phyloP scores from a whole-genome alignment of 2,888 invertebrate genomes.

The Eurytoma californica region DNA sequence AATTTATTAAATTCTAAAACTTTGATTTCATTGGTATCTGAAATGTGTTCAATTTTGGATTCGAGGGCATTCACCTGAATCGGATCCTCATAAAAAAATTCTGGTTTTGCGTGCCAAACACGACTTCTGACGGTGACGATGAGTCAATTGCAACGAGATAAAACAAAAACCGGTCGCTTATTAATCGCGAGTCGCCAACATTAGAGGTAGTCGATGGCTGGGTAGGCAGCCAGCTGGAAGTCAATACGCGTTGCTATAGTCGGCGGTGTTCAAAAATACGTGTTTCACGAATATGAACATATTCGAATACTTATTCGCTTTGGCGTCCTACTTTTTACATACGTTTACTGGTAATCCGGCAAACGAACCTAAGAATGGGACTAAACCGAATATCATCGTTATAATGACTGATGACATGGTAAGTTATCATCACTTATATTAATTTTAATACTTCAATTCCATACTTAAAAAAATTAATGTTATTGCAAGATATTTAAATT shows the following conservation, averaged over 20 bases:
- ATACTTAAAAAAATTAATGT: background rate
- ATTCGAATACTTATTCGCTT: background rate
- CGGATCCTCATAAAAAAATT: background rate
- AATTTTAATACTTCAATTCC: background rate
- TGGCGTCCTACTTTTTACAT: background rate
- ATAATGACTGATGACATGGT: constrained; percentile 78
- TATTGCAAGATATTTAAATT: constrained; percentile 2
- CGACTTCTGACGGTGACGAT: background rate
- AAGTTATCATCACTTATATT: constrained; percentile 57
- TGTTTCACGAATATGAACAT: constrained; percentile 14
- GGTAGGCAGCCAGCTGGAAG: background rate
- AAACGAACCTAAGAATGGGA: background rate
- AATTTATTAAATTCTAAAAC: too few species aligned
- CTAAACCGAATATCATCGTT: constrained; percentile 76
- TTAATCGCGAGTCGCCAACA: constrained; percentile 1
- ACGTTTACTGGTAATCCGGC: background rate
- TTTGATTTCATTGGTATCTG: too few species aligned
- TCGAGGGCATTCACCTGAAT: too few species aligned
- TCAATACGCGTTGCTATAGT: background rate
- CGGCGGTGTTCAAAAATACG: background rate
- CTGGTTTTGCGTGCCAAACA: background rate
- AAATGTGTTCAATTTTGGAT: too few species aligned
- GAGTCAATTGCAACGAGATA: background rate
- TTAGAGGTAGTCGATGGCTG: background rate
- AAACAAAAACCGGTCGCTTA: constrained; percentile 19